Evolutionary conservation across 2,888 invertebrate genomes (phyloP), one percentile per base, ranked within the genome.

Genomic region (Creontiades dilutus): DNA sequence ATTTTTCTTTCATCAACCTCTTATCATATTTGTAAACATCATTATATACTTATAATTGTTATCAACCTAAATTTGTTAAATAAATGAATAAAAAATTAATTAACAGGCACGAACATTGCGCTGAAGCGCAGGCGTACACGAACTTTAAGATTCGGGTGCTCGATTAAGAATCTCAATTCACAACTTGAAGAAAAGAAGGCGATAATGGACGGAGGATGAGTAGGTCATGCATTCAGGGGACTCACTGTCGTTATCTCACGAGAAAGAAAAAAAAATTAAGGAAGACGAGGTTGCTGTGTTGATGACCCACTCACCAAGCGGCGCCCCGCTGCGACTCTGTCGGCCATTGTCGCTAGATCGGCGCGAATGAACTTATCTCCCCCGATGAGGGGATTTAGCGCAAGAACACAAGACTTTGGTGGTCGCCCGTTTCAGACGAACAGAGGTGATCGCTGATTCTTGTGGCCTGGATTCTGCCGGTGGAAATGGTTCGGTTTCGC

Each of bases 271-370:
- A 48, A 61, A 68, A 68, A 68, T 68, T 68, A 68, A 68, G 68
- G 68, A 68, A 68, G 68, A 68, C 68, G 68, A 68, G 68, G 68
- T 68, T 68, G 68, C 23, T 19, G 68, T 68, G 68, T 68, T 68
- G 68, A 68, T 68, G 68, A 68, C 68, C 61, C 68, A 68, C 68
- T 68, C 68, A 68, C 23, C n/a, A 7, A 19, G 11, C 2, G 68
- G 0, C 68, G 4, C 68, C 68, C 68, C 68, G 68, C 68, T 12
- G 68, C 68, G 68, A 9, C 68, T 3, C 27, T n/a, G n/a, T 19
- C 68, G 68, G 68, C 68, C 19, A 68, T 68, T 68, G 68, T 68
- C 68, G 23, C 19, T 11, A 19, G 19, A 61, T 61, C n/a, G 61
- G 23, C 68, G 68, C 27, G 68, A 68, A 68, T 68, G 68, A 68